Conservation (phyloP, 2,797 vertebrate species). For the Botia almorhae region DNA sequence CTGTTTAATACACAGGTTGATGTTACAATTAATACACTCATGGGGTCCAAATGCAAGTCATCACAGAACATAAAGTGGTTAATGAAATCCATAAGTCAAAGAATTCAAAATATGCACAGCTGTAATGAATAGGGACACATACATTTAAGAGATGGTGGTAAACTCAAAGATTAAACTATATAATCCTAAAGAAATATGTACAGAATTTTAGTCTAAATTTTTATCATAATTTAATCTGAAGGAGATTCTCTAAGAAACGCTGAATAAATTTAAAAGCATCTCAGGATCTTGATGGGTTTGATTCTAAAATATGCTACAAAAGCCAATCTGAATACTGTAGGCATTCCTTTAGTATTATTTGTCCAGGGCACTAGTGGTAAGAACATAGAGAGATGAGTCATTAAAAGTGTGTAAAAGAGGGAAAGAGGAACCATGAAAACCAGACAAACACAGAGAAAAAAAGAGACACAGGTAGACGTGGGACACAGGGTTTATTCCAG, state of each 20-base stretch:
- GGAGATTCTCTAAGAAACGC: no score
- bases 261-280: no score
- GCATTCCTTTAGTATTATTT: neutral
- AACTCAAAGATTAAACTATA: no score
- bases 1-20: conserved; percentile 75
- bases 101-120: conserved; percentile 59
- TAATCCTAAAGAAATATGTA: no score
- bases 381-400: neutral
- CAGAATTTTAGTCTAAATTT: no score
- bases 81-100: conserved; percentile 69
- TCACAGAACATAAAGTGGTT: conserved; percentile 68
- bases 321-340: neutral
- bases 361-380: neutral
- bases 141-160: no score
- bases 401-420: neutral
- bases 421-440: conserved; percentile 3
- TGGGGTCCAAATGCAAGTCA: conserved; percentile 67
- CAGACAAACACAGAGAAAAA: conserved; percentile 24
- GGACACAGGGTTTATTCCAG: conserved; percentile 71
- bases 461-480: conserved; percentile 44
- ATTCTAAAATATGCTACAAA: neutral
- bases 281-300: no score
- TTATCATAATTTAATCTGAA: no score
- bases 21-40: conserved; percentile 70
- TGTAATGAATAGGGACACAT: conserved; percentile 64